Evolutionary conservation across 2,113 vertebrate genomes (phyloP), one percentile per base, ranked within the genome.

Genomic region (Heterotilapia buettikoferi): DNA sequence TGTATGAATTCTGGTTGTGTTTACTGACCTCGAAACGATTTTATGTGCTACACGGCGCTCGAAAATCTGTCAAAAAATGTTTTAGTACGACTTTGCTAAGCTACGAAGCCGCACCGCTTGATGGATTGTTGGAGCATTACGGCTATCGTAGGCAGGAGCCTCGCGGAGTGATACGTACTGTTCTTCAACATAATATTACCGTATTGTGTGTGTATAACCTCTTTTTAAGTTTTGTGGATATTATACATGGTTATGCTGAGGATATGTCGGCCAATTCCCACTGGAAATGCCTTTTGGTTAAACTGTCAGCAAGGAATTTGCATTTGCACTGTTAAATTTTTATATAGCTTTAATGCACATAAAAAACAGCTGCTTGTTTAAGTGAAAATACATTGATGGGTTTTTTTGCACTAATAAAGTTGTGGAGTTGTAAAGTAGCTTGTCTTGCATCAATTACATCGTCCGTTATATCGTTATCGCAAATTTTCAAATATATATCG

Each of bases 221-320:
- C 0, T 26, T 26, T 57, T 26, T 57, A 57, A 57, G 12, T 26
- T 57, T 57, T 57, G 54, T 57, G 12, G 12, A 57, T 57, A 57
- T 29, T 57, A 0, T 59, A 16, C 56, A 59, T 0, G 0, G 56
- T 31, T 59, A 59, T 59, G 56, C 0, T 6, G 5, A 31, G 14
- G 24, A 59, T 0, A 3, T 59, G 56, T 59, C 0, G 3, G 56
- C 3, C 26, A 18, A 0, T 59, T 59, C 29, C 7, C 13, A 31
- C 26, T 59, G 14, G 57, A 18, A 31, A 59, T 59, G 26, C 0
- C 14, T 31, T 59, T 61, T 61, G 29, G 29, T 61, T 61, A 33
- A 61, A 61, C 16, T 19, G 29, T 19, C 16, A 33, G 29, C 9
- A 6, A 61, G 1, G 9, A 61, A 19, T 61, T 61, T 33, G 57